Percentiles rank a stretch among this genome's conserved stretches.
phyloP scores from a whole-genome alignment of 2,113 vertebrate species.

The Phylloscopus trochiloides region DNA sequence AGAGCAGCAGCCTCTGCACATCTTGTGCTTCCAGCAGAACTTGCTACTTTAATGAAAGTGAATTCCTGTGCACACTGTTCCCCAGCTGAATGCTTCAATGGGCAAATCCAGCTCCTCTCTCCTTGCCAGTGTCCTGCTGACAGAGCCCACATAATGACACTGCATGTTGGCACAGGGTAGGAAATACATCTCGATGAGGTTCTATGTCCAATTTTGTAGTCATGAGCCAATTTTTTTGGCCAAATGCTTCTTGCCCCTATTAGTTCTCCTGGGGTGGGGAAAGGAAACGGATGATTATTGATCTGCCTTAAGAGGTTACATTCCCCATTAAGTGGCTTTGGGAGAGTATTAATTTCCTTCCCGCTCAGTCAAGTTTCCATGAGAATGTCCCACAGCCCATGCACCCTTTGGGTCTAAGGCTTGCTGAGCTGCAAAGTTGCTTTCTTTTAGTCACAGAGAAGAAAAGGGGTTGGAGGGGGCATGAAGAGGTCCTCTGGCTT shows the following conservation, averaged over 20 bases:
- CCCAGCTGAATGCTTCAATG: background rate
- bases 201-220: background rate
- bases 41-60: background rate
- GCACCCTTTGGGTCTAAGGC: background rate
- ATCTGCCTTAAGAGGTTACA: background rate
- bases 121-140: background rate
- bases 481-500: background rate
- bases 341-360: background rate
- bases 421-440: background rate
- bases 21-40: background rate
- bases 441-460: background rate
- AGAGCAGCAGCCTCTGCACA: background rate
- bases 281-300: background rate
- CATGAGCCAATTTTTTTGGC: background rate
- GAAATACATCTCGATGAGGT: background rate
- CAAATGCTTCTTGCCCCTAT: background rate
- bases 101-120: background rate
- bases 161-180: background rate
- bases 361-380: background rate
- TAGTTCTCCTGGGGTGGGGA: background rate
- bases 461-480: background rate
- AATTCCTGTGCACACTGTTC: background rate
- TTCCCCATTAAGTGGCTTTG: background rate
- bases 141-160: background rate
- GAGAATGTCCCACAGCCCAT: background rate